Conservation (phyloP, 2,797 vertebrate genomes). For the Rachycentron canadum region DNA sequence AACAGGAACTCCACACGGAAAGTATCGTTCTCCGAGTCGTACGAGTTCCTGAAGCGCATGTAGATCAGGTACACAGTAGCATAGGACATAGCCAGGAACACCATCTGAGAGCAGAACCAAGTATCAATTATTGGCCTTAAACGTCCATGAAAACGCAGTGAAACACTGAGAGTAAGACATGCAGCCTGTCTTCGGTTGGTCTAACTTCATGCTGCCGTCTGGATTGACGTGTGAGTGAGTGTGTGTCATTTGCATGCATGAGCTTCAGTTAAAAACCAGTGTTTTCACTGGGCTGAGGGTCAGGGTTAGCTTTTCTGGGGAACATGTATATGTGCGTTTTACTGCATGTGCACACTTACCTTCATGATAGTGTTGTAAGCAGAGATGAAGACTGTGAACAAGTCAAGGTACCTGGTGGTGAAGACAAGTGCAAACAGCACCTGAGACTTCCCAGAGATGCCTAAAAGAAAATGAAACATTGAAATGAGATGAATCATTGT, state of each 20-base stretch:
- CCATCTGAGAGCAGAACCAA: slow-evolving; percentile 83
- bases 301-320: too few species aligned
- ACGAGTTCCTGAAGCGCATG: slow-evolving; percentile 89
- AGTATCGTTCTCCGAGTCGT: slow-evolving; percentile 91
- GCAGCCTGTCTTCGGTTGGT: background rate
- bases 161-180: background rate
- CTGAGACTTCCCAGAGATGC: slow-evolving; percentile 98
- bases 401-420: slow-evolving; percentile 95
- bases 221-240: background rate
- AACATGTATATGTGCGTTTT: too few species aligned
- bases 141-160: background rate
- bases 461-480: slow-evolving; percentile 68
- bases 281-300: background rate
- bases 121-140: background rate
- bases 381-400: slow-evolving; percentile 92
- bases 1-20: slow-evolving; percentile 96
- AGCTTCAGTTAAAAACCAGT: too few species aligned
- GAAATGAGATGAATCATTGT: background rate
- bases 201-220: background rate
- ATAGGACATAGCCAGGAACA: slow-evolving; percentile 93
- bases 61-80: slow-evolving; percentile 95
- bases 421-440: slow-evolving; percentile 95
- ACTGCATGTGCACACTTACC: slow-evolving; percentile 79
- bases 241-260: too few species aligned
- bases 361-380: slow-evolving; percentile 96